phyloP scores from a whole-genome alignment of 2,113 vertebrate species.

The Columba janthina region DNA sequence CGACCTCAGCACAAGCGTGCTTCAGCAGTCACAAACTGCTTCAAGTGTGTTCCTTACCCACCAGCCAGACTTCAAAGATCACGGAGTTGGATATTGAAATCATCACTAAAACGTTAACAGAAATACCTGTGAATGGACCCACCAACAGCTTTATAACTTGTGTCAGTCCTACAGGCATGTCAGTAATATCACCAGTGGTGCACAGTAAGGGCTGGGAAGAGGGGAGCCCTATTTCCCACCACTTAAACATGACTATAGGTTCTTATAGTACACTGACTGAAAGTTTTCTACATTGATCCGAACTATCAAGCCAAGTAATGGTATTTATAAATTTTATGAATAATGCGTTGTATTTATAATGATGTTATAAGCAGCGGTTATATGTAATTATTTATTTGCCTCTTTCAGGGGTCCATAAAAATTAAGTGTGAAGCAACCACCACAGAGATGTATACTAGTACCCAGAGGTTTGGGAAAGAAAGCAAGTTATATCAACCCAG shows the following conservation, averaged over 20 bases:
- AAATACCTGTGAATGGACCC: not conserved
- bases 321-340: constrained; percentile 30
- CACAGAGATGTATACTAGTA: not conserved
- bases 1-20: not conserved
- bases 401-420: constrained; percentile 38
- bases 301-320: not conserved
- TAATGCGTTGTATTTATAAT: constrained; percentile 29
- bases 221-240: not conserved
- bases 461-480: not conserved
- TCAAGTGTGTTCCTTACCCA: not conserved
- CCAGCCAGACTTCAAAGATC: not conserved
- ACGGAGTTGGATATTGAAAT: not conserved
- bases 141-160: not conserved
- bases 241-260: not conserved
- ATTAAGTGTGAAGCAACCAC: not conserved
- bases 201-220: not conserved
- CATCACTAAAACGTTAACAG: not conserved
- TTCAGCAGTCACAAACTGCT: not conserved
- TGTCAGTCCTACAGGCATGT: not conserved
- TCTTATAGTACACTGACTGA: not conserved
- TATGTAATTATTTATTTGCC: constrained; percentile 3
- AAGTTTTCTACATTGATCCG: not conserved
- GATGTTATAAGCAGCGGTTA: constrained; percentile 19
- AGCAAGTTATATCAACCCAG: not conserved
- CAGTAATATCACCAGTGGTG: not conserved